Evolutionary conservation across 2,888 invertebrate species (phyloP), one percentile per base, ranked within the genome.

Genomic region (Hirtodrosophila confusa): DNA sequence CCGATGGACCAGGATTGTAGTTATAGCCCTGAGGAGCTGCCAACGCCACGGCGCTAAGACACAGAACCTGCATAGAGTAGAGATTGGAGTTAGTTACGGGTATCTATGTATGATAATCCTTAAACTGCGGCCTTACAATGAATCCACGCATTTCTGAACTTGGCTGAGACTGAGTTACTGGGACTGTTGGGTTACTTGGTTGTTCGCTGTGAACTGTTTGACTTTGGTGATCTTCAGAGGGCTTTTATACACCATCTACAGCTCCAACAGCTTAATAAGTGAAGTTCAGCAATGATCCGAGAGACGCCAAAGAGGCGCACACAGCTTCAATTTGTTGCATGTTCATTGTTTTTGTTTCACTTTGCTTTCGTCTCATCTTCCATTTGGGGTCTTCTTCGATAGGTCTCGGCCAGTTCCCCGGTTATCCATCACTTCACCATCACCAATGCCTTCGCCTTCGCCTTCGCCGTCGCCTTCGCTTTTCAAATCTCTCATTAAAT

Each of bases 21-120:
- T 89, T 91, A 68, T 91, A 91, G 55, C 91, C 91, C 72, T 91
- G 91, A n/a, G 91, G 91, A 5, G 88, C 88, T 23, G 91, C 91
- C 35, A 88, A 49, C 7, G 89, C 85, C 43, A 89, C 79, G 63
- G 90, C 87, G 57, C 85, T 77, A 54, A 91, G 84, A 75, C 90
- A 91, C 73, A 91, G 71, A 56, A 91, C 80, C 91, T 91, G 44
- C 5, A n/a, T 10, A 0, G 29, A 11, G 23, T 17, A 29, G 27
- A 10, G 7, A 31, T 17, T 29, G 8, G 6, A 12, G 8, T 24
- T 40, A 68, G 49, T 72, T 53, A 69, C 17, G 5, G 11, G 7
- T 9, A 23, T 11, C 24, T 23, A 31, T 31, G 9, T 27, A 27
- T 27, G 3, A 9, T 35, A 11, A 35, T 12, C 66, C 90, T 17